phyloP scores from a whole-genome alignment of 2,888 invertebrate genomes.

The Erebia epiphron region DNA sequence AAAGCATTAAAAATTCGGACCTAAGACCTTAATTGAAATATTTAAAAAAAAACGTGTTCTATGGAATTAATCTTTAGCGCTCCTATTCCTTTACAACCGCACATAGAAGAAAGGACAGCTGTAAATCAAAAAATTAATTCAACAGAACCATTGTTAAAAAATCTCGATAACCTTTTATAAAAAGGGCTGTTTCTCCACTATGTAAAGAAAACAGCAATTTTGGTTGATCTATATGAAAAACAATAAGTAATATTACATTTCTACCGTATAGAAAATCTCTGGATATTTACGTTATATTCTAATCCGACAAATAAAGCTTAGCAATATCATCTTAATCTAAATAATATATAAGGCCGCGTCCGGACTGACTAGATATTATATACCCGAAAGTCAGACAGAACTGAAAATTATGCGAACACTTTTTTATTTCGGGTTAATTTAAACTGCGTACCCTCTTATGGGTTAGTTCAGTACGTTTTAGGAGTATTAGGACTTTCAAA shows the following conservation, averaged over 20 bases:
- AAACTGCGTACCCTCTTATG: too few species aligned
- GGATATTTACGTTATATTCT: conserved; percentile 20
- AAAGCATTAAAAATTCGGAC: not conserved
- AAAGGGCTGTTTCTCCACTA: conserved; percentile 26
- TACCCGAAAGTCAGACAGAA: too few species aligned
- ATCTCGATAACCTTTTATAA: conserved; percentile 17
- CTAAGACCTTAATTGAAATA: conserved; percentile 4
- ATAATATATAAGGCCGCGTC: conserved; percentile 24
- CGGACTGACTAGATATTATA: not conserved
- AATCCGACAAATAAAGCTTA: conserved; percentile 32
- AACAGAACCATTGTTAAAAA: conserved; percentile 2
- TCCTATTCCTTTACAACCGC: not conserved
- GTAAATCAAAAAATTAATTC: conserved; percentile 10
- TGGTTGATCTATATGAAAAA: conserved; percentile 24
- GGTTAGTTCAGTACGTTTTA: too few species aligned
- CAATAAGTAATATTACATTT: conserved; percentile 23
- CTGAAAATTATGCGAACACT: too few species aligned
- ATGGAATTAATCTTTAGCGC: conserved; percentile 4
- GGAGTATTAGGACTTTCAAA: too few species aligned
- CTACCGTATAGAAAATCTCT: conserved; percentile 35
- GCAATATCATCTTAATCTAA: conserved; percentile 30
- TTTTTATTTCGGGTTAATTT: too few species aligned
- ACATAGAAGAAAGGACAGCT: not conserved
- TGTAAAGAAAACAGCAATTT: conserved; percentile 33
- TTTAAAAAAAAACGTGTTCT: not conserved